Percentiles rank a stretch among this genome's conserved stretches.
These are phyloP conservation scores for Scolopax mira DNA, from an alignment of 2,113 vertebrate genomes.

Conservation along the genomic window DNA sequence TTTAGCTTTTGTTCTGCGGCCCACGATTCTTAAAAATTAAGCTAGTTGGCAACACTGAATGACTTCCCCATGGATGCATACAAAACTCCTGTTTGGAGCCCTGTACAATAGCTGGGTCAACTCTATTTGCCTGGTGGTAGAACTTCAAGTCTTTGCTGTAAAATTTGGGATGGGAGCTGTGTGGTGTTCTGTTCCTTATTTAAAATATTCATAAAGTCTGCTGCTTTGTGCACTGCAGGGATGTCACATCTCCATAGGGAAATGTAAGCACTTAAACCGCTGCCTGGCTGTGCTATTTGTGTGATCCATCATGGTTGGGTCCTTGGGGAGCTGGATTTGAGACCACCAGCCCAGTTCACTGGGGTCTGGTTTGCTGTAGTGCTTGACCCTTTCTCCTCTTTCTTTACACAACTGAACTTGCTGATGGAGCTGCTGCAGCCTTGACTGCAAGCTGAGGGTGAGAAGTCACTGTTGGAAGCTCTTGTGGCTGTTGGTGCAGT, in stretches of 20 bases:
- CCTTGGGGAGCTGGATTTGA: not conserved
- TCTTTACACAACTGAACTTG: fast-evolving
- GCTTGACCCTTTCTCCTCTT: not conserved
- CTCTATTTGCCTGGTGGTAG: not conserved
- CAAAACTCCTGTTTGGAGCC: not conserved
- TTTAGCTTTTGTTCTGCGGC: not conserved
- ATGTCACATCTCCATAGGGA: fast-evolving
- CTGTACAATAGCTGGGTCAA: not conserved
- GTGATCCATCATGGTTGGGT: not conserved
- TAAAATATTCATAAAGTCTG: not conserved
- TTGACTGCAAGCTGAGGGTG: fast-evolving
- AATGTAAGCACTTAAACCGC: not conserved
- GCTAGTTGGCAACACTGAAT: fast-evolving
- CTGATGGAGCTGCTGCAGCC: not conserved
- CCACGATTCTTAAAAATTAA: not conserved
- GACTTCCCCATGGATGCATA: fast-evolving
- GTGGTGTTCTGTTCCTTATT: not conserved
- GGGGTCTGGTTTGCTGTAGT: not conserved
- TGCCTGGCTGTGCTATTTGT: not conserved
- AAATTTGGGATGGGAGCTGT: not conserved
- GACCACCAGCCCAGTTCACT: not conserved
- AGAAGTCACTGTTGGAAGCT: fast-evolving
- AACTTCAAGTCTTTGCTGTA: not conserved
- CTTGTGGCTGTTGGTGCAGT: fast-evolving
- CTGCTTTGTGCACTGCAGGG: not conserved